Evolutionary conservation across 2,888 invertebrate genomes (phyloP).

Genomic region (Beris morrisii): DNA sequence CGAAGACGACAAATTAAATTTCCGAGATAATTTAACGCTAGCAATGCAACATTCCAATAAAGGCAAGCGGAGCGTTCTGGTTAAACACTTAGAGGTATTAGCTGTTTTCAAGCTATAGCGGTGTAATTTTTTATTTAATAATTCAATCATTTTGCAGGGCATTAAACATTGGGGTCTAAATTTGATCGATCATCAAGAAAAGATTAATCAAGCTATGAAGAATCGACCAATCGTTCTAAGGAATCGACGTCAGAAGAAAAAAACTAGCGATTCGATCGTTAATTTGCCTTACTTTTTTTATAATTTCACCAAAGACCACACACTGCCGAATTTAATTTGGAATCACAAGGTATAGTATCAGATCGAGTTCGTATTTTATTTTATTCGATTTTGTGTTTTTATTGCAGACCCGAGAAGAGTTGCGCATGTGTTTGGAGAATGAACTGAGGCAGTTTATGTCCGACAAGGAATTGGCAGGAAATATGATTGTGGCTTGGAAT

Average conservation of each 20-base stretch:
- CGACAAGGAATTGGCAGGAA: slow-evolving; percentile 86
- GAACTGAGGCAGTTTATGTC: slow-evolving; percentile 88
- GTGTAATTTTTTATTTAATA: not conserved
- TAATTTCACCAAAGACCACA: slow-evolving; percentile 92
- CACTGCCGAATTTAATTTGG: slow-evolving; percentile 96
- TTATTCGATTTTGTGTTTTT: slow-evolving; percentile 14
- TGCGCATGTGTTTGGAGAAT: slow-evolving; percentile 87
- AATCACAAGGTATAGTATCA: slow-evolving; percentile 79
- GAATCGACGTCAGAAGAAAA: slow-evolving; percentile 70
- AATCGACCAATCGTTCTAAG: slow-evolving; percentile 88
- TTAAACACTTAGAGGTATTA: slow-evolving; percentile 78
- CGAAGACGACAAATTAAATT: slow-evolving; percentile 71
- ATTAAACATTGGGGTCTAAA: slow-evolving; percentile 69
- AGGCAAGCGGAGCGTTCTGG: slow-evolving; percentile 72
- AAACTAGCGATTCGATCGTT: slow-evolving; percentile 50
- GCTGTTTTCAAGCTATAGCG: not conserved
- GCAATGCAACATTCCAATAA: slow-evolving; percentile 79
- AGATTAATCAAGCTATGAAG: slow-evolving; percentile 52
- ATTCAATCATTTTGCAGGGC: slow-evolving; percentile 43
- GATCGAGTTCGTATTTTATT: slow-evolving; percentile 5
- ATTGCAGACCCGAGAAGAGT: slow-evolving; percentile 86
- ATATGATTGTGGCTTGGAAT: slow-evolving; percentile 91
- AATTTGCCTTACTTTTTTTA: slow-evolving; percentile 85
- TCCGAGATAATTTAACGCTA: slow-evolving; percentile 92
- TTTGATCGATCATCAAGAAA: slow-evolving; percentile 55